Percentiles rank a stretch among this genome's conserved stretches.
Evolutionary conservation across 2,888 invertebrate genomes (phyloP).

Genomic region (Rapana venosa): DNA sequence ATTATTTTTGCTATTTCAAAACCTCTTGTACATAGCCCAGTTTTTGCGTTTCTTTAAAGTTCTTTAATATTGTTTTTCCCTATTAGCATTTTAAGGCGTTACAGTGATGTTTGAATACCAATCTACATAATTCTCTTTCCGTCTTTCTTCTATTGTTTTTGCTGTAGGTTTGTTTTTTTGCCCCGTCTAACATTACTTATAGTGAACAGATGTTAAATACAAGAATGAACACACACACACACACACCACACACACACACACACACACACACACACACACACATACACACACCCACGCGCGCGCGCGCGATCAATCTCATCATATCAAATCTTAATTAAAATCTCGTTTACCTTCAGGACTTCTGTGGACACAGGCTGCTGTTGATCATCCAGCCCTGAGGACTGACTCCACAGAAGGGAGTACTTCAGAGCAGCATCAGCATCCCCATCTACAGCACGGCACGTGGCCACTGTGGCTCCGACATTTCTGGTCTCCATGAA

Average conservation of each 20-base stretch:
- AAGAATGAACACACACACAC: background rate
- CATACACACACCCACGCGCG: background rate
- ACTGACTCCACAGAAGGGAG: conserved; percentile 81
- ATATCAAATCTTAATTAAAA: too few relatives aligned
- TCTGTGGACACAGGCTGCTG: background rate
- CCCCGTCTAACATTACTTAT: too few relatives aligned
- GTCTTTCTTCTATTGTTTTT: too few relatives aligned
- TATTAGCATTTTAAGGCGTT: too few relatives aligned
- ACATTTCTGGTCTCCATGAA: conserved; percentile 77
- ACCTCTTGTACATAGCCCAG: too few relatives aligned
- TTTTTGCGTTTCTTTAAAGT: too few relatives aligned
- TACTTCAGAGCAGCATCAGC: conserved; percentile 84
- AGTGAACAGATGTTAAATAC: too few relatives aligned
- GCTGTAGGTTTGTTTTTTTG: too few relatives aligned
- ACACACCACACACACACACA: conserved; percentile 5
- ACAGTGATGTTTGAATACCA: too few relatives aligned
- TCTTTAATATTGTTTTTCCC: too few relatives aligned
- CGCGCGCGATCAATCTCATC: background rate
- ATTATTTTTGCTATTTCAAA: too few relatives aligned
- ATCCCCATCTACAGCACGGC: conserved; percentile 80
- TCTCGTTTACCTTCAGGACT: background rate
- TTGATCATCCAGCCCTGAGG: conserved; percentile 52
- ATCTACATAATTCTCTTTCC: too few relatives aligned
- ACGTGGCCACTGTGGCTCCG: conserved; percentile 78
- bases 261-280: background rate